phyloP scores from a whole-genome alignment of 2,797 vertebrate genomes.

The Gadopsis bispinosus region DNA sequence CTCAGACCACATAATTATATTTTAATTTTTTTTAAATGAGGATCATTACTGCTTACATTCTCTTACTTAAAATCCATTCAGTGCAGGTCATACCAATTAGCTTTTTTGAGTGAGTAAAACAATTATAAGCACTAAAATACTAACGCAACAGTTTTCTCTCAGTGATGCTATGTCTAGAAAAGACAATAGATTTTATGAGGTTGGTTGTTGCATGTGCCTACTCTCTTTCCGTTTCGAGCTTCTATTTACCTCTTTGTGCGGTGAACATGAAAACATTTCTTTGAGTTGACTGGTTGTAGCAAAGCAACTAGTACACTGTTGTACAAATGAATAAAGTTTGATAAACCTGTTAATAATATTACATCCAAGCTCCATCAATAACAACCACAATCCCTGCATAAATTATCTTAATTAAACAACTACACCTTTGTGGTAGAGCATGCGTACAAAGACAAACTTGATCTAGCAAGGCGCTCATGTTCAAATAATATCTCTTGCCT shows the following conservation, averaged over 20 bases:
- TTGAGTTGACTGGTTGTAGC: neutral
- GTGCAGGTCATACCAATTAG: constrained; percentile 28
- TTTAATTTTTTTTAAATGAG: neutral
- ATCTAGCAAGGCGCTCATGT: neutral
- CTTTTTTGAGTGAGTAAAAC: constrained; percentile 28
- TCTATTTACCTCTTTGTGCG: neutral
- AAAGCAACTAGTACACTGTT: neutral
- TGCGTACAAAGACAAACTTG: neutral
- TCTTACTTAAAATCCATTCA: constrained; percentile 30
- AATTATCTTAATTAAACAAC: too few species aligned
- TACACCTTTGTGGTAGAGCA: neutral
- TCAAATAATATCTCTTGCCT: constrained; percentile 66
- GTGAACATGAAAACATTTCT: neutral
- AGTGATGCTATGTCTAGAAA: constrained; percentile 12
- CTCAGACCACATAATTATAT: constrained; percentile 44
- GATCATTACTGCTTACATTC: constrained; percentile 19
- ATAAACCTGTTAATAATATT: neutral
- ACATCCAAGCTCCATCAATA: neutral
- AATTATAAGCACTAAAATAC: neutral
- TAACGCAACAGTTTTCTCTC: constrained; percentile 2
- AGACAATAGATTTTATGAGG: constrained; percentile 4
- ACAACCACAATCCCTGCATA: neutral
- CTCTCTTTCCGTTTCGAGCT: neutral
- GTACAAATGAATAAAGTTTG: neutral
- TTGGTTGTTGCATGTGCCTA: constrained; percentile 1